A percentile compares a stretch with the other conserved stretches of the same genome.
Conservation (phyloP, 2,113 vertebrate species). For the Apteryx mantelli region DNA sequence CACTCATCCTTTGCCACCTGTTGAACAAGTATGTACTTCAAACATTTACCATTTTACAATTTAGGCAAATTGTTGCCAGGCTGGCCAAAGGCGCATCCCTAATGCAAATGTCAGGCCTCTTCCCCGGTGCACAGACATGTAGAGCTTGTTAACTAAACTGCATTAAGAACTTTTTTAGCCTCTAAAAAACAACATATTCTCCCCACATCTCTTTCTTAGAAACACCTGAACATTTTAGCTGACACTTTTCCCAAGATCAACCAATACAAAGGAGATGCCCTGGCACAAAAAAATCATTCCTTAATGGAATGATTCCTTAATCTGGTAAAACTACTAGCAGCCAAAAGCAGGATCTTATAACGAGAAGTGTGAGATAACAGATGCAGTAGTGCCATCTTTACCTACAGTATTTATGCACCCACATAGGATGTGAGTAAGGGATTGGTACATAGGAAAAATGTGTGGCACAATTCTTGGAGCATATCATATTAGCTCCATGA, state of each 20-base stretch:
- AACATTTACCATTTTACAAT: neutral
- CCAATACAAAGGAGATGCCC: neutral
- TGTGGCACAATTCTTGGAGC: neutral
- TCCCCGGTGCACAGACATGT: neutral
- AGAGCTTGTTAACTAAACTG: neutral
- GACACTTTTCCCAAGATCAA: neutral
- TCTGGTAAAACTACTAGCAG: neutral
- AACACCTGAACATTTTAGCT: neutral
- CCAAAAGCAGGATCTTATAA: neutral
- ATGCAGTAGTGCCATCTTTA: neutral
- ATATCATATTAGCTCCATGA: neutral
- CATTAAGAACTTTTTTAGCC: neutral
- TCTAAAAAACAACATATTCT: neutral
- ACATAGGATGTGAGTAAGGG: neutral
- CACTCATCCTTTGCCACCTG: neutral
- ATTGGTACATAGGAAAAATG: neutral
- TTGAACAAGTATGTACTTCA: neutral
- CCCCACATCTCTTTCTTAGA: neutral
- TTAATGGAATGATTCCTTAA: neutral
- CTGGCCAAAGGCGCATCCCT: neutral
- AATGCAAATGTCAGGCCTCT: neutral
- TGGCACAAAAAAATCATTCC: neutral
- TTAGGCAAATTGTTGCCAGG: neutral
- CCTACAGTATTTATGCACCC: neutral
- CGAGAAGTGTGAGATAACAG: neutral